phyloP scores from a whole-genome alignment of 2,888 invertebrate species.

The Melanchra persicariae region DNA sequence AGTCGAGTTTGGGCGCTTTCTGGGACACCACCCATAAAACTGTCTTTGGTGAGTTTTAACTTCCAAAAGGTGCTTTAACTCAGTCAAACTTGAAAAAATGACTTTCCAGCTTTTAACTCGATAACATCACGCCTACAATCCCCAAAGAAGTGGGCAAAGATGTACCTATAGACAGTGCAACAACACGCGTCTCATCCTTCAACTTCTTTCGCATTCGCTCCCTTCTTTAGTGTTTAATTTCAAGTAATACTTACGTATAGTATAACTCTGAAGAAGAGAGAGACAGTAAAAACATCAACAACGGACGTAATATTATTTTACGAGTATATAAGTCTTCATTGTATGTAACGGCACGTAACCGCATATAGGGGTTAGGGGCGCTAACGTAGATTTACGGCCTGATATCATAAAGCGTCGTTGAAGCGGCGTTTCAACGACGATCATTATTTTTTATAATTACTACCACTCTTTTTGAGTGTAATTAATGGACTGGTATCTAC shows the following conservation, averaged over 20 bases:
- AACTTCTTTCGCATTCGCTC: background rate
- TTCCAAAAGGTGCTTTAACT: no score
- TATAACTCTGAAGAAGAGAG: background rate
- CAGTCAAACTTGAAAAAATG: no score
- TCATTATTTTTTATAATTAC: conserved; percentile 33
- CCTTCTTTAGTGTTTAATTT: background rate
- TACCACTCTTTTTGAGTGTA: conserved; percentile 34
- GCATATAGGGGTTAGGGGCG: background rate
- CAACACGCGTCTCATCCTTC: no score
- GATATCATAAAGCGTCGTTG: conserved; percentile 26
- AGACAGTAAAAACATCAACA: conserved; percentile 15
- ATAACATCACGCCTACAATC: no score
- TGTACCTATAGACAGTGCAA: no score
- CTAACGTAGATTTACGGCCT: conserved; percentile 27
- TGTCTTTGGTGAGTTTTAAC: no score
- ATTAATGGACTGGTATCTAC: conserved; percentile 36
- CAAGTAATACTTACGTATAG: background rate
- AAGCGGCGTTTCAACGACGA: conserved; percentile 9
- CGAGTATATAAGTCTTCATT: conserved; percentile 35
- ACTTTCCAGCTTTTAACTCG: no score
- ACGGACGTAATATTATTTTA: conserved; percentile 23
- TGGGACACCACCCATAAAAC: no score
- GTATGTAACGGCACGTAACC: conserved; percentile 35
- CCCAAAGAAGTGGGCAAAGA: no score
- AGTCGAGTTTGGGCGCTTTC: background rate